A percentile compares a stretch with the other conserved stretches of the same genome.
Conservation (phyloP, 2,797 vertebrate genomes). For the Enteromius mattozi region DNA sequence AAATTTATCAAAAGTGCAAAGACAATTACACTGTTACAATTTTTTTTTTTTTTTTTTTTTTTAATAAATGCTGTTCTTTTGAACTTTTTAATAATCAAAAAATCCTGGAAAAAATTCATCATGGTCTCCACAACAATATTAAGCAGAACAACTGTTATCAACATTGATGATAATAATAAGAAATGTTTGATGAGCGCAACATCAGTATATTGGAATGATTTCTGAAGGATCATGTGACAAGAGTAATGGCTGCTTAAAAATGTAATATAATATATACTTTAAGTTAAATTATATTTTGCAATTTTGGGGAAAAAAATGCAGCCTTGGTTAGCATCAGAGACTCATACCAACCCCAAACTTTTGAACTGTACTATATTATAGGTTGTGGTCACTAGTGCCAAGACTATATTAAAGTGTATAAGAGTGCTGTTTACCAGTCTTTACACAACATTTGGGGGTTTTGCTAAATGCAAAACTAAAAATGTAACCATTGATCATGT, state of each 20-base stretch:
- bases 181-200: background rate
- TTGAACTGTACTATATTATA: background rate
- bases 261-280: background rate
- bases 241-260: background rate
- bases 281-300: background rate
- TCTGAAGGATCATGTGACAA: background rate
- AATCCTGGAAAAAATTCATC: background rate
- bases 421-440: conserved; percentile 3
- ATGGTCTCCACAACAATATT: background rate
- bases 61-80: background rate
- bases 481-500: background rate
- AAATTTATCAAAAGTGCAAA: background rate
- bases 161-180: background rate
- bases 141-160: background rate
- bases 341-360: background rate
- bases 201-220: background rate
- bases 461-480: background rate
- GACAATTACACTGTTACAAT: background rate
- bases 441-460: background rate
- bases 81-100: background rate
- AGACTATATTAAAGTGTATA: conserved; percentile 12
- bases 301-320: background rate
- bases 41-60: background rate
- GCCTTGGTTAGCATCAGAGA: background rate
- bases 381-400: conserved; percentile 41